These are phyloP conservation scores for Chloropsis cyanopogon DNA, from an alignment of 2,113 vertebrate genomes.

Conservation along the genomic window DNA sequence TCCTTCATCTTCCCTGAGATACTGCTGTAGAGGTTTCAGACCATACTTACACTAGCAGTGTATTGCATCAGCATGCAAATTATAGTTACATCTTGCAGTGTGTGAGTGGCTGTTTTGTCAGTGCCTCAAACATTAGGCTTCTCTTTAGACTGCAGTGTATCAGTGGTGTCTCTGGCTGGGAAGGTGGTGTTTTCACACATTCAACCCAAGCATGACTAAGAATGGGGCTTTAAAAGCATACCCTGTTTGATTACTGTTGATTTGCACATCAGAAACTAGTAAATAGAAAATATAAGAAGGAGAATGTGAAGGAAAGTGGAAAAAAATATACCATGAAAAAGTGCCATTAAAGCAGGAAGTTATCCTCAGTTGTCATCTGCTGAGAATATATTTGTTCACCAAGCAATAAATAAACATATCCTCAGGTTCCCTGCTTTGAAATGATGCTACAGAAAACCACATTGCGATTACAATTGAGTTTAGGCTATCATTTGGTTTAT, in stretches of 20 bases:
- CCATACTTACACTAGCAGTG: not conserved
- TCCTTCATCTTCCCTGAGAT: not conserved
- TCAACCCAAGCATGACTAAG: not conserved
- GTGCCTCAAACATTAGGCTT: not conserved
- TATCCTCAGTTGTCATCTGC: conserved; percentile 37
- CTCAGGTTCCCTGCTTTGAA: conserved; percentile 14
- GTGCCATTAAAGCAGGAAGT: not conserved
- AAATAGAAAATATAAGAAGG: conserved; percentile 11
- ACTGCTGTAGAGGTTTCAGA: not conserved
- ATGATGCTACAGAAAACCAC: not conserved
- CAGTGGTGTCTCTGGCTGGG: not conserved
- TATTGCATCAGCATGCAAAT: not conserved
- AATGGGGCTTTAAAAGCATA: not conserved
- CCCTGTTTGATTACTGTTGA: conserved; percentile 24
- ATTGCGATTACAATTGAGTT: not conserved
- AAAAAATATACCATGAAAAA: conserved; percentile 23
- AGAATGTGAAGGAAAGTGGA: conserved; percentile 16
- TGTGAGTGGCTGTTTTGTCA: not conserved
- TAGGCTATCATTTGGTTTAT: not conserved
- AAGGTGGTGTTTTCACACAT: not conserved
- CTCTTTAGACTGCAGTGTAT: not conserved
- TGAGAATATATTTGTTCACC: conserved; percentile 55
- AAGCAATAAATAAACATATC: conserved; percentile 49
- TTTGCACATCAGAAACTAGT: not conserved
- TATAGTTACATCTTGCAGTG: not conserved